Conservation (phyloP, 2,888 invertebrate species). For the Drosophila lutescens region DNA sequence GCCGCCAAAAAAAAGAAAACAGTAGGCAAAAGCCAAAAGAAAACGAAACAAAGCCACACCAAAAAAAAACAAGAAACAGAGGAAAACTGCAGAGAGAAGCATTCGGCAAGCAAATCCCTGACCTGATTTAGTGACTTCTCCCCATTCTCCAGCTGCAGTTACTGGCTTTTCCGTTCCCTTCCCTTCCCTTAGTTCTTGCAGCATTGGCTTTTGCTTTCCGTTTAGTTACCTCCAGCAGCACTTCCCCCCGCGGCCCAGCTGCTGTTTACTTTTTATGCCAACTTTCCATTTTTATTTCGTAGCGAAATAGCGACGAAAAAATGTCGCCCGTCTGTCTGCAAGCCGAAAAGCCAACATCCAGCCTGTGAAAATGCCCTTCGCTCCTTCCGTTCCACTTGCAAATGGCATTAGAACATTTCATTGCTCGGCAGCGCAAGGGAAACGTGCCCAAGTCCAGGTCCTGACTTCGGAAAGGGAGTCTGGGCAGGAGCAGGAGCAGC, state of each 20-base stretch:
- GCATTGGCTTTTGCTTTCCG: constrained; percentile 71
- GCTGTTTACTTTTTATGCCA: constrained; percentile 66
- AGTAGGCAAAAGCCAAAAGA: constrained; percentile 4
- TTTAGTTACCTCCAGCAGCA: constrained; percentile 60
- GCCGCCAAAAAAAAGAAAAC: constrained; percentile 18
- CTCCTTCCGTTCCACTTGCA: constrained; percentile 45
- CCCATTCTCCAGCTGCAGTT: constrained; percentile 37
- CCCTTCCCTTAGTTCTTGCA: constrained; percentile 18
- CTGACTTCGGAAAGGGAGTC: constrained; percentile 14
- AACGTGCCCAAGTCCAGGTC: constrained; percentile 61
- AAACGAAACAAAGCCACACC: constrained; percentile 41
- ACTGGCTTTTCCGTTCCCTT: constrained; percentile 24
- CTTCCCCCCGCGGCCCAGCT: constrained; percentile 28
- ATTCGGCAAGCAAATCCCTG: constrained; percentile 65
- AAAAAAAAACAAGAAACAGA: neutral
- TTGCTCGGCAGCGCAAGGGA: constrained; percentile 45
- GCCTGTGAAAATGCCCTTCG: constrained; percentile 13
- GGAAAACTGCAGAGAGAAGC: constrained; percentile 14
- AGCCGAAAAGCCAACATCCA: constrained; percentile 39
- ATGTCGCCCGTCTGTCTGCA: constrained; percentile 67
- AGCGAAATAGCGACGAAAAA: constrained; percentile 44
- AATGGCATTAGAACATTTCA: constrained; percentile 65
- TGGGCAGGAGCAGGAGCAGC: neutral
- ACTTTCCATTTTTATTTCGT: constrained; percentile 70
- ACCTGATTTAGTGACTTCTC: constrained; percentile 64